Base-by-base conservation (phyloP, 2,113 vertebrate genomes). In the Odobenus rosmarus region DNA sequence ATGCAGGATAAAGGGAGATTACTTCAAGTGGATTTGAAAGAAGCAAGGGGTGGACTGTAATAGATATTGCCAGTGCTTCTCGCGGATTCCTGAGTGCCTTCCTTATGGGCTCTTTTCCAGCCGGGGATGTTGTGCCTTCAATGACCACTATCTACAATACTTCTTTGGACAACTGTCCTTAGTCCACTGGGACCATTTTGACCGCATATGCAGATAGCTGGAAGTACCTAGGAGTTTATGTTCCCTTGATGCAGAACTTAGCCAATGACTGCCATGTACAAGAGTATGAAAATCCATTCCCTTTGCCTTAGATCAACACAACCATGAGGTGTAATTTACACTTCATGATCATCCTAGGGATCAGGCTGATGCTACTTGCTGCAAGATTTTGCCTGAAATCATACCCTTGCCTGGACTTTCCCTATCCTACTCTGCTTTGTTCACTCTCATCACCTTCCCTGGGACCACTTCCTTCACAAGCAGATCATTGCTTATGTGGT, bases 351-450 rank as follows among this genome's bases (percentile, higher is more conserved):
- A 31, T 5, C 26, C n/a, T 21, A 42, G 13, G 69, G 24, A 9
- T 12, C 46, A 53, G 36, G 14, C 33, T 51, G 51, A 26, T 62
- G 55, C 18, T 39, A 36, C 23, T 11, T 13, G 26, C 51, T n/a
- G 2, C 4, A 39, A 10, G 33, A 33, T 36, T 74, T 51, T 55
- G 3, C 62, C 46, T 67, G 74, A 57, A 83, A 11, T 42, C 46
- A 26, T 64, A 11, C 1, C 5, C 3, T 7, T 28, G 26, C 6
- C 33, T 88, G 55, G 11, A 55, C 42, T 33, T 62, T 69, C 28
- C 23, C 8, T 2, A 1, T 3, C 4, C 2, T 16, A 7, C 2
- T 42, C 2, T 59, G 33, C 11, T 59, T n/a, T 8, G 49, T 55
- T 74, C 5, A 21, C 2, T 31, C 21, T 24, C 14, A 21, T 61